A percentile compares a stretch with the other conserved stretches of the same genome.
These are phyloP conservation scores for Ciconia boyciana DNA, from an alignment of 2,113 vertebrate species.

Conservation along the genomic window DNA sequence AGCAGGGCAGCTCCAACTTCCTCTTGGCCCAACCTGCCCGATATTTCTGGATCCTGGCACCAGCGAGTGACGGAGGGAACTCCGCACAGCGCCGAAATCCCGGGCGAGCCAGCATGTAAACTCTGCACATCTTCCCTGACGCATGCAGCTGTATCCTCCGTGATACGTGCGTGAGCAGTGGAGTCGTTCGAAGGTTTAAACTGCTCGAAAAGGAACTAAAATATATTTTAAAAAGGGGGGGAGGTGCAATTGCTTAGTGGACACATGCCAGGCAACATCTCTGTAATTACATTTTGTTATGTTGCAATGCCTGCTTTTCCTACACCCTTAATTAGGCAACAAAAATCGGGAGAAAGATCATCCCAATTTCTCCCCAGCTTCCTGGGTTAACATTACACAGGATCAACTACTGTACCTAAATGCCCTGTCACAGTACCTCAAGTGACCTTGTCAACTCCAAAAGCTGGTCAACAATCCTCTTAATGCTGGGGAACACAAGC, in stretches of 20 bases:
- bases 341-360: conserved; percentile 47
- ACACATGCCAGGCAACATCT: conserved; percentile 52
- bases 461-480: conserved; percentile 66
- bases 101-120: neutral
- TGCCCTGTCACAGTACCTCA: conserved; percentile 56
- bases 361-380: neutral
- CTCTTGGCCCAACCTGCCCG: conserved; percentile 27
- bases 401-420: conserved; percentile 50
- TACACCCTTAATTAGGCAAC: conserved; percentile 50
- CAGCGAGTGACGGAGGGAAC: neutral
- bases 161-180: neutral
- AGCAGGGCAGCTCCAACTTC: conserved; percentile 42
- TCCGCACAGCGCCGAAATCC: neutral
- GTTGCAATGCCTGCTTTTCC: conserved; percentile 55
- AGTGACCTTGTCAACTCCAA: conserved; percentile 65
- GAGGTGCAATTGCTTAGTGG: conserved; percentile 2
- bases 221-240: neutral
- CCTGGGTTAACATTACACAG: conserved; percentile 40
- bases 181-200: neutral
- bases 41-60: conserved; percentile 53
- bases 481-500: conserved; percentile 16
- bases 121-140: conserved; percentile 19
- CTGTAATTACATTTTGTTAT: conserved; percentile 51
- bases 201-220: conserved; percentile 4
- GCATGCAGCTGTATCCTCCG: neutral